These are phyloP conservation scores for Cyclopterus lumpus DNA, from an alignment of 2,797 vertebrate species.

Conservation along the genomic window DNA sequence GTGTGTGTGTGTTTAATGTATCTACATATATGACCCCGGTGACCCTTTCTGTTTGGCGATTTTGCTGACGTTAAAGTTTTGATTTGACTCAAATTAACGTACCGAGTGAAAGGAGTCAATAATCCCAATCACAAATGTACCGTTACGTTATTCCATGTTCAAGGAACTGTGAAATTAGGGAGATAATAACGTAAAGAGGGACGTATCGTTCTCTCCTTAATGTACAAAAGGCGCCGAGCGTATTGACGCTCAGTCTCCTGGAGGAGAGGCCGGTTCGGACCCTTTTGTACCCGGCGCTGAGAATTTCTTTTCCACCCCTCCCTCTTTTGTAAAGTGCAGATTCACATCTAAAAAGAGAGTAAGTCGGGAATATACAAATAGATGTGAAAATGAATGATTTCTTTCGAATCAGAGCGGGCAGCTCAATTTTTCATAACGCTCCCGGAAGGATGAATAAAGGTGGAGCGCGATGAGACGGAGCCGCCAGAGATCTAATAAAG, in stretches of 20 bases:
- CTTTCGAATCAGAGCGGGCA: constrained; percentile 36
- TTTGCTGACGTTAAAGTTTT: constrained; percentile 5
- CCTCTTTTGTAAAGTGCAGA: constrained; percentile 25
- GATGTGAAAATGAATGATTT: constrained; percentile 37
- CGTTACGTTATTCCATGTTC: constrained; percentile 3
- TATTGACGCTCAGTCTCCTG: constrained; percentile 7
- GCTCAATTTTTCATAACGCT: constrained; percentile 45
- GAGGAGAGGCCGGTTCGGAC: constrained; percentile 7
- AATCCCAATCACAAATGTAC: neutral
- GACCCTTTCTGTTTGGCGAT: neutral
- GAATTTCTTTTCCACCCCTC: neutral
- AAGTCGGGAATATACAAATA: constrained; percentile 21
- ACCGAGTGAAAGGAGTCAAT: constrained; percentile 3
- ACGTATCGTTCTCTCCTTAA: constrained; percentile 22
- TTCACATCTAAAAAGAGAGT: constrained; percentile 36
- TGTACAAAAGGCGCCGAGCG: neutral
- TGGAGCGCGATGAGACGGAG: constrained; percentile 16
- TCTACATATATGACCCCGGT: constrained; percentile 14
- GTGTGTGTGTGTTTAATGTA: constrained; percentile 16
- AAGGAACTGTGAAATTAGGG: constrained; percentile 16
- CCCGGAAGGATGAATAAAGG: constrained; percentile 29
- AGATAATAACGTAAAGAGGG: constrained; percentile 8
- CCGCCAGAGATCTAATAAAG: constrained; percentile 43
- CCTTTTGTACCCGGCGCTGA: constrained; percentile 21
- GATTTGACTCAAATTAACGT: constrained; percentile 34